Percentiles rank a stretch among this genome's conserved stretches.
Conservation (phyloP, 1,140 invertebrate genomes). For the Pogonomyrmex californicus region DNA sequence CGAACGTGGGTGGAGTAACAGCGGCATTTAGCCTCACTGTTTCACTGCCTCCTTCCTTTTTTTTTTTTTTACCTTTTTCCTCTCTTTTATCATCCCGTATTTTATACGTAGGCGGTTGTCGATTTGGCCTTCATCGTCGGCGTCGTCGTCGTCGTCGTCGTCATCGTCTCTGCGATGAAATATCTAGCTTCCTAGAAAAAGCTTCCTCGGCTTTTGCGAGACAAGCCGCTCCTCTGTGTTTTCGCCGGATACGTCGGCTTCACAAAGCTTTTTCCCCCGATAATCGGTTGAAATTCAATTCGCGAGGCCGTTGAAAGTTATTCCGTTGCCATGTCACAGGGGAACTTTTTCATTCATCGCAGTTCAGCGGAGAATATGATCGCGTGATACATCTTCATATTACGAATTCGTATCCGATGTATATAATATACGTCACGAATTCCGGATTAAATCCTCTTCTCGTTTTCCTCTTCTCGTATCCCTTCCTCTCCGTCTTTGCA, state of each 20-base stretch:
- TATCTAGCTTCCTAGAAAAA: background rate
- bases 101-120: slow-evolving; percentile 17
- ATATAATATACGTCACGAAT: background rate
- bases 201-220: background rate
- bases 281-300: slow-evolving; percentile 19
- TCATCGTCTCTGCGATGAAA: background rate
- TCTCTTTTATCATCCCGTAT: background rate
- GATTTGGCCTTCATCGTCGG: background rate
- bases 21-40: slow-evolving; percentile 9
- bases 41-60: background rate
- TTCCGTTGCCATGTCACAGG: background rate
- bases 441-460: background rate
- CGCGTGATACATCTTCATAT: background rate
- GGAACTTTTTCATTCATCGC: slow-evolving; percentile 3
- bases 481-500: background rate
- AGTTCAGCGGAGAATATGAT: background rate
- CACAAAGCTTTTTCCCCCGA: background rate
- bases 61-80: background rate
- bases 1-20: background rate
- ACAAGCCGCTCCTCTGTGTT: background rate
- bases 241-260: background rate
- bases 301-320: background rate
- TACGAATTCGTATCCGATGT: background rate
- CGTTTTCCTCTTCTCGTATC: background rate
- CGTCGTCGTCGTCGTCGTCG: background rate